phyloP scores from a whole-genome alignment of 1,140 invertebrate genomes.

The Apis cerana region DNA sequence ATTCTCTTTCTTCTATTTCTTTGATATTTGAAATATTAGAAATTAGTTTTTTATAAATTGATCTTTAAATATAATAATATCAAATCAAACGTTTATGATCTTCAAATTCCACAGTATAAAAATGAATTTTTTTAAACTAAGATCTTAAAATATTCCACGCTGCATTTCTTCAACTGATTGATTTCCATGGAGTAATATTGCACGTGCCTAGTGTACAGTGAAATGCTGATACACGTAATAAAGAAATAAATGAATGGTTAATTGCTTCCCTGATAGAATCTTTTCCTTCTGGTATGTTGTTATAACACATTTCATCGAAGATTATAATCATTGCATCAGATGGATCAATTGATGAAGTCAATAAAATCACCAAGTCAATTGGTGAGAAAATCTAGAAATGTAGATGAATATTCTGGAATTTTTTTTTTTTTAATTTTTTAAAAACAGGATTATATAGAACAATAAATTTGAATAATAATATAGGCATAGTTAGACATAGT shows the following conservation, averaged over 20 bases:
- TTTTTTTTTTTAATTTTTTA: neutral
- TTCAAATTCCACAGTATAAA: neutral
- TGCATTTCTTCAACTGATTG: neutral
- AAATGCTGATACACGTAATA: conserved; percentile 1
- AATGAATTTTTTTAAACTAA: neutral
- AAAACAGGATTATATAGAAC: neutral
- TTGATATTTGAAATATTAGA: no score
- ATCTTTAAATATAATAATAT: no score
- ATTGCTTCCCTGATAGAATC: neutral
- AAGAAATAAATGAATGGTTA: conserved; percentile 7
- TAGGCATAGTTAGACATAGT: no score
- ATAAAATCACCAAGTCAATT: no score
- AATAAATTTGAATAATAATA: no score
- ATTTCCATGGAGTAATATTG: neutral
- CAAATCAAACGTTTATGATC: no score
- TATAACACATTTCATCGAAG: neutral
- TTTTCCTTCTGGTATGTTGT: neutral
- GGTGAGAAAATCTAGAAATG: no score
- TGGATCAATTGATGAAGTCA: neutral
- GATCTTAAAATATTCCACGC: neutral
- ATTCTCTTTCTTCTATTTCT: no score
- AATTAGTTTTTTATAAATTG: no score
- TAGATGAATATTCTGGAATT: no score
- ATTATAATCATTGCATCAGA: neutral
- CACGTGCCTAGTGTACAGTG: neutral